Evolutionary conservation across 2,113 vertebrate species (phyloP).

Genomic region (Plectropomus leopardus): DNA sequence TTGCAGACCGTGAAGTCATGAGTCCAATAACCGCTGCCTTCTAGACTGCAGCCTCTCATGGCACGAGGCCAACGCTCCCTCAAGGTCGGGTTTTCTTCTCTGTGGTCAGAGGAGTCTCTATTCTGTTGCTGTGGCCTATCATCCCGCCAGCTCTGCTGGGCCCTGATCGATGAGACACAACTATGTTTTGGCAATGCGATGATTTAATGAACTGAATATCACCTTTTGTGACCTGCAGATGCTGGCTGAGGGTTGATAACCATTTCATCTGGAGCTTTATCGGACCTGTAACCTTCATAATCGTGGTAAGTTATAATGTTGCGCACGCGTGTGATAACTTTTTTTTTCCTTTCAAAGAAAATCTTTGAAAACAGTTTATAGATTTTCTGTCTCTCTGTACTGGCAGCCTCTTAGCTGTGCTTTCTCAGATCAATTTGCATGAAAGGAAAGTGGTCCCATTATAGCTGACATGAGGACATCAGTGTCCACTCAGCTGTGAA

Average conservation of each 20-base stretch:
- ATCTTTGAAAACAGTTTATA: constrained; percentile 60
- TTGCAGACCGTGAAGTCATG: constrained; percentile 74
- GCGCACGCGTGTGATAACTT: constrained; percentile 15
- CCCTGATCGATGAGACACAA: constrained; percentile 66
- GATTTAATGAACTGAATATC: constrained; percentile 65
- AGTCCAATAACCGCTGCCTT: constrained; percentile 53
- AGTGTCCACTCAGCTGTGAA: constrained; percentile 82
- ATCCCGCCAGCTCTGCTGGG: constrained; percentile 41
- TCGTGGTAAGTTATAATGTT: constrained; percentile 89
- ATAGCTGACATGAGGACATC: constrained; percentile 81
- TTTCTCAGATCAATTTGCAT: constrained; percentile 81
- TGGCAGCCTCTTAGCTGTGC: constrained; percentile 61
- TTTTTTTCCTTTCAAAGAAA: constrained; percentile 28
- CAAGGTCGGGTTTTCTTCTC: constrained; percentile 71
- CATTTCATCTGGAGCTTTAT: constrained; percentile 99
- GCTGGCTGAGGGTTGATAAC: constrained; percentile 98
- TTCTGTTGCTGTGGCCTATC: constrained; percentile 54
- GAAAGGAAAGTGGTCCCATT: constrained; percentile 82
- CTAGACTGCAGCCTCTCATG: constrained; percentile 62
- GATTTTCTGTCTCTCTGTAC: constrained; percentile 51
- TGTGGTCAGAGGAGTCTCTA: constrained; percentile 67
- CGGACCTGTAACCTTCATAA: constrained; percentile 95
- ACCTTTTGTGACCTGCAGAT: constrained; percentile 83
- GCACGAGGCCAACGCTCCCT: constrained; percentile 57
- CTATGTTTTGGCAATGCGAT: constrained; percentile 69